These are phyloP conservation scores for Neodiprion fabricii DNA, from an alignment of 1,140 invertebrate species.

Conservation along the genomic window DNA sequence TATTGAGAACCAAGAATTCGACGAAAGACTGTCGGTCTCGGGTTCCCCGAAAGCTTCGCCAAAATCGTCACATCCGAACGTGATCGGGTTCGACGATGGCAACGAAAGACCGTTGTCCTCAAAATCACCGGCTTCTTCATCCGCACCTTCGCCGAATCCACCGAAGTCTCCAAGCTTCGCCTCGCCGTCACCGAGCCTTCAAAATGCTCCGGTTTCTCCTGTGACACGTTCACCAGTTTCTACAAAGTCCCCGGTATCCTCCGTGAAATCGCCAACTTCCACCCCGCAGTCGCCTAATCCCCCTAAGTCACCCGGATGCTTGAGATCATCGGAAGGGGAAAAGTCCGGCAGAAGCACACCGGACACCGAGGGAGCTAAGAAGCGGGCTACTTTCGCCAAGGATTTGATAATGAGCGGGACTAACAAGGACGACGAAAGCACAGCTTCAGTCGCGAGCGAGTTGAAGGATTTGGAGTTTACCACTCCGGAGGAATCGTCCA, in stretches of 20 bases:
- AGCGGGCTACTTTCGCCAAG: constrained; percentile 41
- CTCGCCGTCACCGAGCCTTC: constrained; percentile 22
- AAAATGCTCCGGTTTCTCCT: constrained; percentile 25
- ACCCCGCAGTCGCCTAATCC: constrained; percentile 25
- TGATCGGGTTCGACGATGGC: constrained; percentile 48
- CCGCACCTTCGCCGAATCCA: constrained; percentile 1
- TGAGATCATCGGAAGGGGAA: constrained; percentile 32
- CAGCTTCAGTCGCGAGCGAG: constrained; percentile 21
- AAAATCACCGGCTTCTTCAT: constrained; percentile 20
- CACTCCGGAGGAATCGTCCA: constrained; percentile 16
- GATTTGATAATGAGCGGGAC: constrained; percentile 8
- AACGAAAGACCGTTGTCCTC: constrained; percentile 43
- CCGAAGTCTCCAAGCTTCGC: constrained; percentile 22
- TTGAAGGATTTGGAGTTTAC: background rate
- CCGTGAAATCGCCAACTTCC: constrained; percentile 23
- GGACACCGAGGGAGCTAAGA: constrained; percentile 21
- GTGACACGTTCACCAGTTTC: constrained; percentile 42
- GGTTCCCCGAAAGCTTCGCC: constrained; percentile 22
- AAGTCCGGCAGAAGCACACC: constrained; percentile 17
- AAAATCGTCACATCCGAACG: constrained; percentile 26
- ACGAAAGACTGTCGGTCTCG: constrained; percentile 15
- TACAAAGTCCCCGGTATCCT: constrained; percentile 33
- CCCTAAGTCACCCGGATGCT: constrained; percentile 27
- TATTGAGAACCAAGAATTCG: background rate
- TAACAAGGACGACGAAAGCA: constrained; percentile 14